Percentiles rank a stretch among this genome's conserved stretches.
Conservation (phyloP, 2,888 invertebrate genomes). For the Pseudococcus jackbeardsleyi region DNA sequence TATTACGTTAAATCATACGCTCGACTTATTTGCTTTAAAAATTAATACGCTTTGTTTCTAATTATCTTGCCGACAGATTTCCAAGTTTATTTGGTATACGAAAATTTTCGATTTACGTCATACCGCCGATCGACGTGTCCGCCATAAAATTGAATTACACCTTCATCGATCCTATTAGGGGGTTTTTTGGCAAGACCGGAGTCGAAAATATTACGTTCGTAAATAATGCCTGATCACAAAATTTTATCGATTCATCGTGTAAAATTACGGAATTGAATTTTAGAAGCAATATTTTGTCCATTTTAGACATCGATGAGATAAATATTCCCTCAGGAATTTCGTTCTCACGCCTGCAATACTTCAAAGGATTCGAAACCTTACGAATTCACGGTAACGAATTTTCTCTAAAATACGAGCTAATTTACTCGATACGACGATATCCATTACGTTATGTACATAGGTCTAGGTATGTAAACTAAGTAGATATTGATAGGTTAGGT, state of each 20-base stretch:
- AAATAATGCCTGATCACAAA: no score
- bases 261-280: background rate
- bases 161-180: background rate
- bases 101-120: background rate
- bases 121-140: background rate
- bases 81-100: slow-evolving; percentile 6
- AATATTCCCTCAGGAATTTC: slow-evolving; percentile 39
- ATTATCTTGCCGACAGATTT: slow-evolving; percentile 56
- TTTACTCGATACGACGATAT: slow-evolving; percentile 26
- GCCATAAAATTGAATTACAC: background rate
- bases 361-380: slow-evolving; percentile 15
- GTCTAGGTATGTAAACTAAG: background rate
- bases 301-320: background rate
- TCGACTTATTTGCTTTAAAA: background rate
- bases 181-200: background rate
- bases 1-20: background rate
- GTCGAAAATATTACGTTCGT: no score
- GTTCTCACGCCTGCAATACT: background rate
- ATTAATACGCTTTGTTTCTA: background rate
- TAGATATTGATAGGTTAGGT: background rate
- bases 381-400: slow-evolving; percentile 4
- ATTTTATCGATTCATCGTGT: no score
- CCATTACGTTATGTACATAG: background rate
- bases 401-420: slow-evolving; percentile 34
- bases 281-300: background rate